A percentile compares a stretch with the other conserved stretches of the same genome.
Conservation (phyloP, 2,888 invertebrate genomes). For the Salpingus planirostris region DNA sequence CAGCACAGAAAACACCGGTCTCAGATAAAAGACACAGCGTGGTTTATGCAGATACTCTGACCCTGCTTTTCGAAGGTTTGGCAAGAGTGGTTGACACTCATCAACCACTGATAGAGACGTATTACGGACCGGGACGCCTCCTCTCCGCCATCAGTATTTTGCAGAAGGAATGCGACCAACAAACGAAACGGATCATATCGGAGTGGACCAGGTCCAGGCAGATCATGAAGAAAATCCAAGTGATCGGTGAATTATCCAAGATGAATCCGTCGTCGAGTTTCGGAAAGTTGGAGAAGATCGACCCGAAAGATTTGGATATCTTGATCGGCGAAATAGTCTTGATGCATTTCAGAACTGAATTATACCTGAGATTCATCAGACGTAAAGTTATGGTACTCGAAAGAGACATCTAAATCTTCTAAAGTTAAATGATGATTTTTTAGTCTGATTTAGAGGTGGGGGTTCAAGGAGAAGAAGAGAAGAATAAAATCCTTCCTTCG, state of each 20-base stretch:
- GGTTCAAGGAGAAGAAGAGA: constrained; percentile 44
- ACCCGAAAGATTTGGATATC: constrained; percentile 79
- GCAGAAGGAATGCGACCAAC: constrained; percentile 70
- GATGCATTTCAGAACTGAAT: constrained; percentile 80
- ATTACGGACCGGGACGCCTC: constrained; percentile 74
- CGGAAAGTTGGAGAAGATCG: constrained; percentile 49
- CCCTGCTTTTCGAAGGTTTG: constrained; percentile 75
- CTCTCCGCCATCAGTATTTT: constrained; percentile 61
- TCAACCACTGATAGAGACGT: constrained; percentile 82
- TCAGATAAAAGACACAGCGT: constrained; percentile 66
- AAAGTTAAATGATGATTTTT: constrained; percentile 12
- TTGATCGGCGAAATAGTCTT: constrained; percentile 84
- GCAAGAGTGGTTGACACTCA: constrained; percentile 78
- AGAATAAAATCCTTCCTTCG: constrained; percentile 40
- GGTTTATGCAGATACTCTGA: constrained; percentile 78
- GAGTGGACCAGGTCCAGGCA: constrained; percentile 67
- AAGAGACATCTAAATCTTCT: not conserved
- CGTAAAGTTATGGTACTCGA: constrained; percentile 57
- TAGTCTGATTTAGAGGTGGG: constrained; percentile 58
- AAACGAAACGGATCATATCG: constrained; percentile 51
- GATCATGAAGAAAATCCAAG: constrained; percentile 52
- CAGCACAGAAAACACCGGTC: constrained; percentile 54
- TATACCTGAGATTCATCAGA: constrained; percentile 82
- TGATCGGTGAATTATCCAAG: constrained; percentile 52
- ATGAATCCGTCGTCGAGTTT: constrained; percentile 36